Percentiles rank a stretch among this genome's conserved stretches.
Evolutionary conservation across 2,888 invertebrate species (phyloP).

Genomic region (Cheilosia variabilis): DNA sequence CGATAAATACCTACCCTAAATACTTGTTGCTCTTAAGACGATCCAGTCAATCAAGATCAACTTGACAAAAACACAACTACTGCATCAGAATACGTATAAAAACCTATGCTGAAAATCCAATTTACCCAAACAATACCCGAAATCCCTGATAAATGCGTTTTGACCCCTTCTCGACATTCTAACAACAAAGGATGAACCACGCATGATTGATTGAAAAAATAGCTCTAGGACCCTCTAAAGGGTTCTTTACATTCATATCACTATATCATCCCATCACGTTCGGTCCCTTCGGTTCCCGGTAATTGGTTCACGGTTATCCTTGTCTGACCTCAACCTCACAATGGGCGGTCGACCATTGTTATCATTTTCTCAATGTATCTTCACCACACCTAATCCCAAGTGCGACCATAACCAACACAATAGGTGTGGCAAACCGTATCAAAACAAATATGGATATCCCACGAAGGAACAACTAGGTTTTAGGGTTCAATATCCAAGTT

Average conservation of each 20-base stretch:
- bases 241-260: conserved; percentile 42
- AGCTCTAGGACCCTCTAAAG: conserved; percentile 25
- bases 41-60: conserved; percentile 51
- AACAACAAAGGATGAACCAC: conserved; percentile 61
- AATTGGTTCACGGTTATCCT: conserved; percentile 69
- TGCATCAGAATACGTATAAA: neutral
- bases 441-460: conserved; percentile 34
- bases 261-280: conserved; percentile 32
- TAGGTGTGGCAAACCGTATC: conserved; percentile 50
- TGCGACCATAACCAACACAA: conserved; percentile 11
- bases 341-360: conserved; percentile 61
- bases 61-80: conserved; percentile 27
- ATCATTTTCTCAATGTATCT: conserved; percentile 41
- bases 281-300: conserved; percentile 8
- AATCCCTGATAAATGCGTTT: conserved; percentile 55
- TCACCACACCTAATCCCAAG: conserved; percentile 8
- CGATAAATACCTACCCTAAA: neutral
- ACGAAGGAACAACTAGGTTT: neutral
- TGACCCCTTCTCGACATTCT: conserved; percentile 27
- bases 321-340: conserved; percentile 58
- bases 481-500: neutral
- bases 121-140: conserved; percentile 52
- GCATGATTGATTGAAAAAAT: conserved; percentile 67
- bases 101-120: conserved; percentile 22
- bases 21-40: neutral